Evolutionary conservation across 2,797 vertebrate species (phyloP), one percentile per base, ranked within the genome.

Genomic region (Scomberomorus guttatus): DNA sequence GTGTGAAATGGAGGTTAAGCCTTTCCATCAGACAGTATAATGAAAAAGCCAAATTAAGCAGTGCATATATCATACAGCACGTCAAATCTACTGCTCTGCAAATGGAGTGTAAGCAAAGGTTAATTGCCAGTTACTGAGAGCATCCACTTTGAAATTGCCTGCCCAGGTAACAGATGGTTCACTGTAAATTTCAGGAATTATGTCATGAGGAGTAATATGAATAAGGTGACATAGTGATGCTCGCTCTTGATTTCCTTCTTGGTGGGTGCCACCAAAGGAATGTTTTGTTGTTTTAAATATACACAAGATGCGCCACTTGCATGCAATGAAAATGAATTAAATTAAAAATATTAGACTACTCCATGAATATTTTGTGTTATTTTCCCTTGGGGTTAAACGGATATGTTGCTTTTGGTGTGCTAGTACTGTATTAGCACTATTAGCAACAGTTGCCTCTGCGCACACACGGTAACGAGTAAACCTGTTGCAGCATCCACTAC

Each of bases 31-130:
- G 76, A 79, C 62, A 46, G 72, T 44, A 75, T 86, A 77, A 87
- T 84, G 74, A 87, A 92, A 90, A 75, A 58, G 79, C 60, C 46
- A 86, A 70, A 92, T 89, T 50, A 90, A 83, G 81, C 78, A 72
- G 72, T 81, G 56, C 29, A 88, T 81, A 88, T 81, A 83, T 86
- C 63, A 44, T 73, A 80, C 34, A 80, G 70, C 67, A 77, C n/a
- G 25, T 81, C 50, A 66, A 59, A 76, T 56, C 15, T 9, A 34
- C 44, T 75, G 32, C 25, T 34, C 73, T 86, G 68, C 67, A 86
- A 82, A 84, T 84, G 67, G 79, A 86, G 80, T 80, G 72, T 84
- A 86, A 83, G 84, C 67, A 89, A 89, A 92, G 90, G 90, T 92
- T 90, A 93, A 92, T 89, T 81, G 80, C 63, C 69, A 62, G 83